phyloP scores from a whole-genome alignment of 2,888 invertebrate genomes.

The Pyralis farinalis region DNA sequence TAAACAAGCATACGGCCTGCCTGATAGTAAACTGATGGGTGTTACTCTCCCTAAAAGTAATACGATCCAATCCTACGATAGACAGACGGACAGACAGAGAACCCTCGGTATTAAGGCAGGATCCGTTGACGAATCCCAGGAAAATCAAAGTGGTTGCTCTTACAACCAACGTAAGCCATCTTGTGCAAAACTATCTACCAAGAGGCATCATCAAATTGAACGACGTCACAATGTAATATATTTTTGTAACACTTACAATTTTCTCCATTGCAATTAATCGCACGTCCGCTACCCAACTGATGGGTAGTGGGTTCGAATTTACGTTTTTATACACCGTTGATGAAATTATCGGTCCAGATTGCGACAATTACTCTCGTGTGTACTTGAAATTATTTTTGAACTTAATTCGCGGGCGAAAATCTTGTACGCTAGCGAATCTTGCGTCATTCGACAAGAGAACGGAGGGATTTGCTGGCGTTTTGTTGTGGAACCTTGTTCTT shows the following conservation, averaged over 20 bases:
- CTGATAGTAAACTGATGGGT: no score
- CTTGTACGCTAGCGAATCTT: constrained; percentile 7
- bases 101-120: no score
- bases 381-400: constrained; percentile 26
- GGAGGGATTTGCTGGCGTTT: constrained; percentile 9
- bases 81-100: no score
- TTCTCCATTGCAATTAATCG: constrained; percentile 44
- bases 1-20: no score
- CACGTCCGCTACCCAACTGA: constrained; percentile 47
- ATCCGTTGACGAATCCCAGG: no score
- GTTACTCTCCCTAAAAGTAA: no score
- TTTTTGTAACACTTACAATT: constrained; percentile 52
- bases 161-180: no score
- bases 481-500: constrained; percentile 6
- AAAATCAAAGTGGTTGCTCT: no score
- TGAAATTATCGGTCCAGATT: constrained; percentile 45
- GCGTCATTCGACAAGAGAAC: constrained; percentile 1
- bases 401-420: constrained; percentile 24
- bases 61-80: no score
- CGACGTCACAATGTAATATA: no score
- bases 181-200: no score
- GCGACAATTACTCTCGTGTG: constrained; percentile 30
- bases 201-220: no score
- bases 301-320: constrained; percentile 26
- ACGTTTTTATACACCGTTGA: constrained; percentile 49